Conservation (phyloP, 2,113 vertebrate species). For the Gadus chalcogrammus region DNA sequence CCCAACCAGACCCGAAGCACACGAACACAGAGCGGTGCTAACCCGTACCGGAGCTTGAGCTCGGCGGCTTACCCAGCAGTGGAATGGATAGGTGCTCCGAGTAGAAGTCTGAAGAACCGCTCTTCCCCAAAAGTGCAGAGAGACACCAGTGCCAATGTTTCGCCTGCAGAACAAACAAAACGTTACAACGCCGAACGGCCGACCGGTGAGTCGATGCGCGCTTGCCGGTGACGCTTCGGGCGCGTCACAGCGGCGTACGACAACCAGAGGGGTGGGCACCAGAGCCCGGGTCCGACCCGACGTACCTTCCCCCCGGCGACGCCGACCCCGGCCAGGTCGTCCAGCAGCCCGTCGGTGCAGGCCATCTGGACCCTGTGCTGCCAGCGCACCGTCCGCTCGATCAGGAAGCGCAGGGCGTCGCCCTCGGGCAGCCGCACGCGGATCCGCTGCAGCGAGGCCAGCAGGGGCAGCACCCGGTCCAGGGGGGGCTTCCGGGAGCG, state of each 20-base stretch:
- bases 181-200: neutral
- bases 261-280: neutral
- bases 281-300: neutral
- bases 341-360: constrained; percentile 81
- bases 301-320: constrained; percentile 47
- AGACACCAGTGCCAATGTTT: constrained; percentile 40
- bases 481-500: constrained; percentile 89
- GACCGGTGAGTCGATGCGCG: too few relatives aligned
- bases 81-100: constrained; percentile 82
- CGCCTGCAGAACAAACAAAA: constrained; percentile 46
- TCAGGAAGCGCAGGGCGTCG: constrained; percentile 91
- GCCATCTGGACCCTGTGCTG: constrained; percentile 90
- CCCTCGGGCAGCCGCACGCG: constrained; percentile 91
- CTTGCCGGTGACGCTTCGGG: too few relatives aligned
- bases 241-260: too few relatives aligned
- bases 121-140: constrained; percentile 67
- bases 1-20: neutral
- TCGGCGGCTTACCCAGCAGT: constrained; percentile 76
- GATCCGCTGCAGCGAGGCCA: constrained; percentile 92
- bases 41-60: neutral
- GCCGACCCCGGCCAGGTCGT: constrained; percentile 23
- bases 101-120: constrained; percentile 75
- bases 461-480: constrained; percentile 86
- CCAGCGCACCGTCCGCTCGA: constrained; percentile 95
- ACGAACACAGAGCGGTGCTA: neutral